Conservation (phyloP, 1,140 invertebrate genomes). For the Diprion similis region DNA sequence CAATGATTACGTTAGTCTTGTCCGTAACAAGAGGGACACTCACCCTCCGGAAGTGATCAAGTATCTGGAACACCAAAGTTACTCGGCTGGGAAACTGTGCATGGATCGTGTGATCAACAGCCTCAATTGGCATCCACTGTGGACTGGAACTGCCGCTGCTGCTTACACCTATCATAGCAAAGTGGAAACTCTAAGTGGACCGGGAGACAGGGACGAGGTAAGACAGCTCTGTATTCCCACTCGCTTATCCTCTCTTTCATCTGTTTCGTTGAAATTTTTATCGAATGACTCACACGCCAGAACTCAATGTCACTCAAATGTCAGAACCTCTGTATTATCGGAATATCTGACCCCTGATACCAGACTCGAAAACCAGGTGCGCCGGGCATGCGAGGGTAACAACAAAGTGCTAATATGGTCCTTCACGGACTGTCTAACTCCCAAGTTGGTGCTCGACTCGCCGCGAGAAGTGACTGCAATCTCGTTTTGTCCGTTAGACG, state of each 20-base stretch:
- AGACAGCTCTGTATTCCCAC: background rate
- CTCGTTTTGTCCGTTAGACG: conserved; percentile 72
- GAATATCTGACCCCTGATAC: conserved; percentile 28
- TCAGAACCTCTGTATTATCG: conserved; percentile 46
- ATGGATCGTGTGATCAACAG: conserved; percentile 71
- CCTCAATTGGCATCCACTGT: conserved; percentile 73
- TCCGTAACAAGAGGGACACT: conserved; percentile 45
- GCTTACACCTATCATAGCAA: conserved; percentile 66
- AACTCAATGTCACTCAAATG: no score
- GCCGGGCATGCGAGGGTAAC: conserved; percentile 61
- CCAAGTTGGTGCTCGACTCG: conserved; percentile 73
- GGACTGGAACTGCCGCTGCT: conserved; percentile 69
- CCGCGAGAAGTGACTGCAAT: conserved; percentile 69
- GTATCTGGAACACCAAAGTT: conserved; percentile 68
- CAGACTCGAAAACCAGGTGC: conserved; percentile 51
- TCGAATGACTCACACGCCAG: conserved; percentile 17
- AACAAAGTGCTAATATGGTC: conserved; percentile 78
- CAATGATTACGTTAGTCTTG: conserved; percentile 68
- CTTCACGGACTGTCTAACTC: conserved; percentile 71
- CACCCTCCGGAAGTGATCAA: conserved; percentile 49
- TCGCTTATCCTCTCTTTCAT: no score
- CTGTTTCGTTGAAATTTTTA: conserved; percentile 23
- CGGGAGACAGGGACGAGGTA: conserved; percentile 30
- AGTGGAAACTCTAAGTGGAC: conserved; percentile 39
- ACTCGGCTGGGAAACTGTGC: conserved; percentile 66